phyloP scores from a whole-genome alignment of 2,797 vertebrate genomes.

The Lates japonicus region DNA sequence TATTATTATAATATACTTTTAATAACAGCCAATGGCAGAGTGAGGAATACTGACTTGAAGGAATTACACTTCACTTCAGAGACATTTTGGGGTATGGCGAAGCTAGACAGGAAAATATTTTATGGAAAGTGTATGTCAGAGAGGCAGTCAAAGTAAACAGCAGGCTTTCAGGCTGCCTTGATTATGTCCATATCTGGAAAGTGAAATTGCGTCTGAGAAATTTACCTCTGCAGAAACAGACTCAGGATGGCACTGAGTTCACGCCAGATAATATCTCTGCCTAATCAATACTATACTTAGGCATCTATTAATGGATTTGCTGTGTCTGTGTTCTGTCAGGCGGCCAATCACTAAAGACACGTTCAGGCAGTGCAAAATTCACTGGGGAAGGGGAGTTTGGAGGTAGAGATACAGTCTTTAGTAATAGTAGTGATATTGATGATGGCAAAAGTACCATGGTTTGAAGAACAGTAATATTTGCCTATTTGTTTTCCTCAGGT shows the following conservation, averaged over 20 bases:
- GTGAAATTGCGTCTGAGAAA: slow-evolving; percentile 64
- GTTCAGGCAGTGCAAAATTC: slow-evolving; percentile 97
- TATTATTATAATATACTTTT: background rate
- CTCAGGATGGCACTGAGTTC: slow-evolving; percentile 75
- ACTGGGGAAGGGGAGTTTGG: slow-evolving; percentile 95
- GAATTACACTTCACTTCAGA: background rate
- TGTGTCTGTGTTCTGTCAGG: slow-evolving; percentile 86
- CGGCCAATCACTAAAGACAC: slow-evolving; percentile 98
- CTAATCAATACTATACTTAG: slow-evolving; percentile 77
- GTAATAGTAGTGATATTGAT: background rate
- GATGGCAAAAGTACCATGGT: background rate
- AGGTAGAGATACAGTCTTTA: slow-evolving; percentile 82
- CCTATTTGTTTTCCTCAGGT: slow-evolving; percentile 75
- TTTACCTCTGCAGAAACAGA: slow-evolving; percentile 77
- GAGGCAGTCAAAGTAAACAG: slow-evolving; percentile 56
- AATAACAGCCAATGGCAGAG: background rate
- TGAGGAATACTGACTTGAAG: background rate
- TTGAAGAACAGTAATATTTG: no score
- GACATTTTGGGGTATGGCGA: slow-evolving; percentile 11
- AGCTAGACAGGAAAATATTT: slow-evolving; percentile 39
- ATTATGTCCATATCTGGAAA: slow-evolving; percentile 72
- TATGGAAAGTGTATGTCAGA: slow-evolving; percentile 44
- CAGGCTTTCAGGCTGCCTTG: slow-evolving; percentile 62
- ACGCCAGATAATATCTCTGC: slow-evolving; percentile 70
- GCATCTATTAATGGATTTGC: slow-evolving; percentile 73